These are phyloP conservation scores for Lumbricus terrestris DNA, from an alignment of 2,888 invertebrate species.

Conservation along the genomic window DNA sequence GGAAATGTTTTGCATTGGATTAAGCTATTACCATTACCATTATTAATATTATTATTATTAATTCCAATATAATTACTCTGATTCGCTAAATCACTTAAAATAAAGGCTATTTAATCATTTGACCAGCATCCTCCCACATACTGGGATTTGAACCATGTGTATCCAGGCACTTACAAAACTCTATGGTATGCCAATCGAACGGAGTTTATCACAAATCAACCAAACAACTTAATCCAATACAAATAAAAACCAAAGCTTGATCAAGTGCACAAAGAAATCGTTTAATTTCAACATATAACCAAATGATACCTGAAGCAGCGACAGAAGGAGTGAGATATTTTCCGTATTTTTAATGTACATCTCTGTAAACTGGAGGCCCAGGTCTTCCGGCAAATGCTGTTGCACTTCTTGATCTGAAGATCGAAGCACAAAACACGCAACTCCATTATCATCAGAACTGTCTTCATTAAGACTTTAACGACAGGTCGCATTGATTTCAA, in stretches of 20 bases:
- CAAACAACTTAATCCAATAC: not conserved
- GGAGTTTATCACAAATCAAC: not conserved
- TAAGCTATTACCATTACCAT: not conserved
- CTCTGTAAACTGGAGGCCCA: constrained; percentile 76
- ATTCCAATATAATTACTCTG: too few relatives aligned
- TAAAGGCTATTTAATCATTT: not conserved
- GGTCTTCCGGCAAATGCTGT: constrained; percentile 47
- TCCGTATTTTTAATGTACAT: constrained; percentile 89
- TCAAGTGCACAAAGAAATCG: not conserved
- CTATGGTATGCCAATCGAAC: not conserved
- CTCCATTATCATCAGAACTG: not conserved
- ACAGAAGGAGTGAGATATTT: constrained; percentile 77
- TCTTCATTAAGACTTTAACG: not conserved
- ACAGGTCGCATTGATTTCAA: too few relatives aligned
- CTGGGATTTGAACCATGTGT: not conserved
- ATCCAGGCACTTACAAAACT: not conserved
- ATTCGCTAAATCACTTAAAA: not conserved
- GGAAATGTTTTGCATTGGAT: too few relatives aligned
- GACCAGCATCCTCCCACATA: not conserved
- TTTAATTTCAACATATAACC: not conserved
- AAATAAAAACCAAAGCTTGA: not conserved
- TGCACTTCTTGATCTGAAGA: constrained; percentile 17
- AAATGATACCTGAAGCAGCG: constrained; percentile 69
- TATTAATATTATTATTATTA: too few relatives aligned
- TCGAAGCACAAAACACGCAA: not conserved